Evolutionary conservation across 2,113 vertebrate genomes (phyloP).

Genomic region (Phrynosoma platyrhinos): DNA sequence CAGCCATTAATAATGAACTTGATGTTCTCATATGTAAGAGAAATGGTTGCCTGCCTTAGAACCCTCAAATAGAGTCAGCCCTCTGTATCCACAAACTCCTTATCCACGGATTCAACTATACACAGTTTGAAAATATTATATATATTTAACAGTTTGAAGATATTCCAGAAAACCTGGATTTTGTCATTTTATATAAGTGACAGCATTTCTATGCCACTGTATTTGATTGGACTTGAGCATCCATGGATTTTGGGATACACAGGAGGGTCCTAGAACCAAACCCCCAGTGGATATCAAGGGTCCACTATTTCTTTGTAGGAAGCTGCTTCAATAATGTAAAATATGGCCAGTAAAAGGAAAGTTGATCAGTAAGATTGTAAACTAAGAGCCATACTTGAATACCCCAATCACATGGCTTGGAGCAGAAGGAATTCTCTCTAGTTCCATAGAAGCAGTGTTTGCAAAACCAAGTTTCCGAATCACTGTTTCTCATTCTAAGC

Average conservation of each 20-base stretch:
- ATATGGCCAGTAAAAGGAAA: neutral
- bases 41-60: neutral
- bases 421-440: neutral
- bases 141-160: too few relatives aligned
- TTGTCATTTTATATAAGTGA: too few relatives aligned
- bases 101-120: too few relatives aligned
- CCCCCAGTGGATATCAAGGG: too few relatives aligned
- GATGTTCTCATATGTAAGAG: neutral
- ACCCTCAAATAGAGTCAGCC: neutral
- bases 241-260: too few relatives aligned
- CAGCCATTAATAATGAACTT: neutral
- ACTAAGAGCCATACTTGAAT: neutral
- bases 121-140: too few relatives aligned
- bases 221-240: too few relatives aligned
- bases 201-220: too few relatives aligned
- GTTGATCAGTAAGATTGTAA: neutral
- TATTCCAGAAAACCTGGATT: too few relatives aligned
- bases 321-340: neutral
- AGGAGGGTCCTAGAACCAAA: too few relatives aligned
- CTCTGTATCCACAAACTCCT: too few relatives aligned
- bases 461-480: neutral
- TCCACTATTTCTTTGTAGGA: neutral
- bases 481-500: neutral
- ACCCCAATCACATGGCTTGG: neutral
- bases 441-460: neutral